These are phyloP conservation scores for Heliconius nattereri DNA, from an alignment of 1,140 invertebrate species.

Conservation along the genomic window DNA sequence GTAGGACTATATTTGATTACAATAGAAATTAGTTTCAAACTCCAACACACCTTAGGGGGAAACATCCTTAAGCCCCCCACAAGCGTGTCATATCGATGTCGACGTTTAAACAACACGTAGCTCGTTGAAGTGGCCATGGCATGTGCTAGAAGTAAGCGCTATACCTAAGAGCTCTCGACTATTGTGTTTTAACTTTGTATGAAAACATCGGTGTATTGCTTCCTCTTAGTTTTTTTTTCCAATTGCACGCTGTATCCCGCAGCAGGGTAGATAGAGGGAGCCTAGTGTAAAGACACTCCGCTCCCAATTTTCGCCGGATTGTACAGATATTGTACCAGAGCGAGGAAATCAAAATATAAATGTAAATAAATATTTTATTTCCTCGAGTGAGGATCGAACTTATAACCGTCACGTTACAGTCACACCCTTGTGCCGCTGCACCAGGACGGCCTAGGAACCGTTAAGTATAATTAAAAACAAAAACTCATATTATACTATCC, in stretches of 20 bases:
- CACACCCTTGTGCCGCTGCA: too few species aligned
- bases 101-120: conserved; percentile 14
- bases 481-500: not conserved
- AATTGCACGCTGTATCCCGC: too few species aligned
- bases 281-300: too few species aligned
- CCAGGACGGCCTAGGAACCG: too few species aligned
- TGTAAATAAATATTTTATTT: too few species aligned
- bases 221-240: not conserved
- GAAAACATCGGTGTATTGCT: not conserved
- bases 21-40: not conserved
- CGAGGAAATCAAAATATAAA: too few species aligned
- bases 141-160: conserved; percentile 44
- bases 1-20: not conserved
- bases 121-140: not conserved
- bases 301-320: too few species aligned
- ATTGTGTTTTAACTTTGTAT: conserved; percentile 27
- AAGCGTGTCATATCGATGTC: conserved; percentile 32
- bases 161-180: conserved; percentile 40
- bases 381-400: too few species aligned
- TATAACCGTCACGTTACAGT: too few species aligned
- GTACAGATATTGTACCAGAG: too few species aligned
- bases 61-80: not conserved
- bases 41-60: not conserved
- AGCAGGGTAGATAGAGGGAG: too few species aligned
- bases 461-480: too few species aligned